Evolutionary conservation across 2,888 invertebrate genomes (phyloP), one percentile per base, ranked within the genome.

Genomic region (Coronaproctus castanopsis): DNA sequence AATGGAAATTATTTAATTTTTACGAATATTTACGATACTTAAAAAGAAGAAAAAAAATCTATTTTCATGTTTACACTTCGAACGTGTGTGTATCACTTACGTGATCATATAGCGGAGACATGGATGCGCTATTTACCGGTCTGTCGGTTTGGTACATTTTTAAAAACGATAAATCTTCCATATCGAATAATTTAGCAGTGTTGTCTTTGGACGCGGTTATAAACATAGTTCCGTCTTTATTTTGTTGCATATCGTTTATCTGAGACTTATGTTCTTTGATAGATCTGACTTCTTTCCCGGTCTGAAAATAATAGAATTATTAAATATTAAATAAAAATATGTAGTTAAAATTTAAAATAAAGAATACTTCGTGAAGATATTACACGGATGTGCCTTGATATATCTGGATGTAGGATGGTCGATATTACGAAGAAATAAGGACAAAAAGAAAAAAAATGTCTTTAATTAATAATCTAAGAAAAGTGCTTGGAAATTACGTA

Each of bases 91-190:
- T n/a, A n/a, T n/a, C n/a, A n/a, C n/a, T 73, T 69, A 83, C 97
- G 75, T 99, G 97, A 72, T 97, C 95, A 59, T 83, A 75, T 65
- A 89, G 86, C 0, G 98, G 97, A 64, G 96, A 95, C 63, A 99
- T 85, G 1, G 96, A 87, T 0, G 97, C 98, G 0, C 97, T 97
- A 73, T 99, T 99, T 0, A 98, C 91, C 0, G 96, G 97, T 64
- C 97, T 78, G 70, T 97, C 97, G 0, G 97, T 97, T 75, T 92
- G 93, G 75, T 93, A 99, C 3, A 88, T 88, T 72, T 98, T 99
- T 63, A 96, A 74, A 52, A 84, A 79, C 71, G 88, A 81, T 61
- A 99, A 74, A 18, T 87, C 83, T 64, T 85, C 85, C 1, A 87
- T 82, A 71, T 97, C 96, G 71, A 92, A 96, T 10, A 97, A 75